Evolutionary conservation across 2,113 vertebrate genomes (phyloP), one percentile per base, ranked within the genome.

Genomic region (Nicator chloris): DNA sequence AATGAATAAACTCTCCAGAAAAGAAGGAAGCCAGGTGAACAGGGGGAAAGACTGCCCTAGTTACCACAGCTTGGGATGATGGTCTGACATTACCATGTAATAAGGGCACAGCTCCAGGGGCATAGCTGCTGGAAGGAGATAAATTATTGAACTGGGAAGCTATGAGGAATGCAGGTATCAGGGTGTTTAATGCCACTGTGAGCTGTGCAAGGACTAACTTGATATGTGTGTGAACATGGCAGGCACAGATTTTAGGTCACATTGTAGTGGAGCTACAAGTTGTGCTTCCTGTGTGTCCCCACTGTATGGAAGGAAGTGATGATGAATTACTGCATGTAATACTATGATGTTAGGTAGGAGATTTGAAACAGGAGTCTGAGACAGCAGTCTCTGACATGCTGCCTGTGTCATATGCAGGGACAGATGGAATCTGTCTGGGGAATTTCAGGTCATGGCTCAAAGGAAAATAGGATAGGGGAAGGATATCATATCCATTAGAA

Each of bases 31-130:
- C 31, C 37, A 57, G 47, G 13, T n/a, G n/a, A 82, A 16, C 5
- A 26, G 31, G 7, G 15, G 37, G 65, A 15, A 73, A 57, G 60
- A 6, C 26, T 72, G 28, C 22, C 16, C 0, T 0, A 26, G 9
- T 21, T 64, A 22, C 18, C 13, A 24, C 3, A 68, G 37, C 23
- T 75, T 0, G 0, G 28, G 23, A 42, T 45, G 28, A 9, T 50
- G 63, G 26, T 45, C 39, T 54, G 39, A n/a, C 27, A 49, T 28
- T 31, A 17, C 27, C 15, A 3, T 13, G 51, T 24, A 31, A 21
- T 6, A 4, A 47, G 22, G 13, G 11, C 4, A 9, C 7, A 15
- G 9, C 14, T 1, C 4, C 37, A 24, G 21, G 51, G 31, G 20
- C 3, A 6, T 8, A 71, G 39, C 22, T 82, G 4, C 20, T 75